Percentiles rank a stretch among this genome's conserved stretches.
Evolutionary conservation across 1,140 invertebrate genomes (phyloP).

Genomic region (Pogonus chalceus): DNA sequence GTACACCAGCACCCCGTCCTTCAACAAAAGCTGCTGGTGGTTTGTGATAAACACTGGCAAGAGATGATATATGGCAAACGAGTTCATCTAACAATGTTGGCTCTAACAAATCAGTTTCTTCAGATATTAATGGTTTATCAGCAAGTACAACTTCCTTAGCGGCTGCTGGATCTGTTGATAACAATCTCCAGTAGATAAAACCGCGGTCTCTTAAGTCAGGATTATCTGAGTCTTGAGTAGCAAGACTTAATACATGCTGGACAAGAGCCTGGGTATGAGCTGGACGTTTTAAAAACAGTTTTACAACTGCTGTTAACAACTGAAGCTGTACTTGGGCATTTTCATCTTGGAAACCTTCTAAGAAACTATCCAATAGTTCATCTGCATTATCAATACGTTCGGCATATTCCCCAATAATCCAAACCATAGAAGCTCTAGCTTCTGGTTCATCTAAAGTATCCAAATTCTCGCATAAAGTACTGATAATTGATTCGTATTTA

Average conservation of each 20-base stretch:
- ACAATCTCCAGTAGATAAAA: slow-evolving; percentile 96
- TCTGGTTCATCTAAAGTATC: slow-evolving; percentile 99
- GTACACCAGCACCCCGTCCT: slow-evolving; percentile 42
- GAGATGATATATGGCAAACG: slow-evolving; percentile 96
- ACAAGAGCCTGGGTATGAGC: slow-evolving; percentile 98
- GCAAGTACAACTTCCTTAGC: slow-evolving; percentile 99
- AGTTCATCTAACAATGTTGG: slow-evolving; percentile 96
- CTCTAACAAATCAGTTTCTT: slow-evolving; percentile 97
- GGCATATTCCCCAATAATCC: slow-evolving; percentile 99
- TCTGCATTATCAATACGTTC: slow-evolving; percentile 99
- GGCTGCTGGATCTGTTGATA: slow-evolving; percentile 96
- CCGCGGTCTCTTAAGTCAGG: slow-evolving; percentile 96
- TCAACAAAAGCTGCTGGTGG: slow-evolving; percentile 98
- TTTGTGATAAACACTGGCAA: slow-evolving; percentile 99
- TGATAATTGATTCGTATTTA: slow-evolving; percentile 99
- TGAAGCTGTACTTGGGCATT: slow-evolving; percentile 98
- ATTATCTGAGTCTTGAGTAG: slow-evolving; percentile 98
- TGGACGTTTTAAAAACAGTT: slow-evolving; percentile 94
- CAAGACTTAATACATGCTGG: slow-evolving; percentile 85
- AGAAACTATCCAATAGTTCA: slow-evolving; percentile 93
- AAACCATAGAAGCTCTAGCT: slow-evolving; percentile 98
- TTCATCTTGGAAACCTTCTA: slow-evolving; percentile 99
- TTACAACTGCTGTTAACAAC: slow-evolving; percentile 94
- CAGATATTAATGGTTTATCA: slow-evolving; percentile 97
- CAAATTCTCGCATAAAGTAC: slow-evolving; percentile 96